Conservation (phyloP, 2,113 vertebrate genomes). For the Silurus glanis region DNA sequence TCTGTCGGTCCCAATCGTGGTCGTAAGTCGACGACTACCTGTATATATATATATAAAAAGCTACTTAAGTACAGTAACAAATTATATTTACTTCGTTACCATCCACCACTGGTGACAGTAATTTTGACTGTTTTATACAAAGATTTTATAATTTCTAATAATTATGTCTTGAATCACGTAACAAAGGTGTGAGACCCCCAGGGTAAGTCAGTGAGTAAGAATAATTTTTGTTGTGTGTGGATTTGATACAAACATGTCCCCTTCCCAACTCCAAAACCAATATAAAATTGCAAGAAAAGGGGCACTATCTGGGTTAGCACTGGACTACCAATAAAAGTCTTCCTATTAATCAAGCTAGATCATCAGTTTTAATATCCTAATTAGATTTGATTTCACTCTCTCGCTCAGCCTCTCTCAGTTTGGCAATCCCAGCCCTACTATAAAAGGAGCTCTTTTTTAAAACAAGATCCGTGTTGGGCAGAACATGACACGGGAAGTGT, state of each 20-base stretch:
- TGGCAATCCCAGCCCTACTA: conserved; percentile 40
- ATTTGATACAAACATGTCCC: background rate
- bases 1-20: too few relatives aligned
- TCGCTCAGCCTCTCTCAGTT: background rate
- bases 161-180: background rate
- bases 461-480: conserved; percentile 43
- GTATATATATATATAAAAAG: too few relatives aligned
- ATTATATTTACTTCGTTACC: too few relatives aligned
- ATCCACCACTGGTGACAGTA: background rate
- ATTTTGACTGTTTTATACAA: background rate
- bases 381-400: conserved; percentile 33
- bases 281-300: background rate
- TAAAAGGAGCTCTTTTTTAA: conserved; percentile 52
- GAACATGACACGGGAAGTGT: conserved; percentile 57
- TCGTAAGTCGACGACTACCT: too few relatives aligned
- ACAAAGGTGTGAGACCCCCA: background rate
- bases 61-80: too few relatives aligned
- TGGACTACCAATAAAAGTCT: background rate
- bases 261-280: background rate
- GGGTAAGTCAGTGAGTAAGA: background rate
- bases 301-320: background rate
- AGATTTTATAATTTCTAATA: background rate
- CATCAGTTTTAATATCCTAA: conserved; percentile 51
- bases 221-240: background rate
- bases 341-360: conserved; percentile 44